Base-by-base conservation (phyloP, 2,888 invertebrate species). In the Hydropsyche betteni region DNA sequence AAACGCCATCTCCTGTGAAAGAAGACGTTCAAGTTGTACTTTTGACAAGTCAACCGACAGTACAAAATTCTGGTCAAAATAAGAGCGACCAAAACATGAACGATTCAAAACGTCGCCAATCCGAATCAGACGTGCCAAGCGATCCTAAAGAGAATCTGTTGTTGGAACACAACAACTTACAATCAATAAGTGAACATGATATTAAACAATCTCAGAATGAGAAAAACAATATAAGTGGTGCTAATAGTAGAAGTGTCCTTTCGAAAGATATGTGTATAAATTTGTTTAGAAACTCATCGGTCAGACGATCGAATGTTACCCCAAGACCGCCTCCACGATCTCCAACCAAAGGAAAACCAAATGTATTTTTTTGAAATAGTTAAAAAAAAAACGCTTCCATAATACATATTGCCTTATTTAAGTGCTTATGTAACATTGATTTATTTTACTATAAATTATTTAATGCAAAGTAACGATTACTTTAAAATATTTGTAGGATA, bases 21-120 rank as follows among this genome's bases (percentile, higher is more conserved):
- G 72, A 58, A 7, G 51, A 81, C 61, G 81, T 84, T 36, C 83
- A 84, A 80, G 84, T 83, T 78, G 84, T 83, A 79, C 84, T 84
- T 75, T 80, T 83, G 61, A 84, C 84, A 24, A 24, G 2, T 24
- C 24, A 80, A 82, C 83, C 52, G 83, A 84, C 80, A 24, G 10
- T 38, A 38, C 8, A 33, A 71, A 12, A 52, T 36, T 53, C 14
- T 24, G 14, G 24, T 33, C 16, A 53, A 34, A 51, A 24, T 52
- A 51, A 51, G 7, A 61, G 68, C 74, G n/a, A 7, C 14, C 38
- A 73, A 34, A 38, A 10, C 44, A 0, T 24, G 7, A 50, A 12
- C 53, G 12, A 52, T 52, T 7, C 68, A n/a, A 68, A 24, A 16
- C n/a, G n/a, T 58, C 24, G 8, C 8, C 14, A 16, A 58, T 24